Evolutionary conservation across 2,113 vertebrate genomes (phyloP), one percentile per base, ranked within the genome.

Genomic region (Glaucidium brasilianum): DNA sequence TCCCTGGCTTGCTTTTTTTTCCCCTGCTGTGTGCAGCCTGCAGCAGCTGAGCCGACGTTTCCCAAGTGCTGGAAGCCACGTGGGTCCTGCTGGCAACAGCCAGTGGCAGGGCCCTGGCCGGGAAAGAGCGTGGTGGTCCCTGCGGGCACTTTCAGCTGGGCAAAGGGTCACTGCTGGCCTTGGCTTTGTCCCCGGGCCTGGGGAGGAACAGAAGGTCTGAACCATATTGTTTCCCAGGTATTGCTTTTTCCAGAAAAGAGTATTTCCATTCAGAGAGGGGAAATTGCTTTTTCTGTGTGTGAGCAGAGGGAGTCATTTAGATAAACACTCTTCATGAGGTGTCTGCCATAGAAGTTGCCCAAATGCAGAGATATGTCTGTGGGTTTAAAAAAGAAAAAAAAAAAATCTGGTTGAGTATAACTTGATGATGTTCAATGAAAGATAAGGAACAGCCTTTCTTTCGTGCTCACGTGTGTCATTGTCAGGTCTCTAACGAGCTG

Each of bases 401-500:
- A 47, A 20, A 1, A 9, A 30, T 69, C 4, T 77, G 73, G 12
- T 73, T 71, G 85, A 80, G 56, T 72, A 8, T 30, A 78, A 41
- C 16, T 52, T 47, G 45, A 25, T n/a, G n/a, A 7, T 88, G 41
- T 83, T 80, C 9, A 34, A 3, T n/a, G 92, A 58, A 47, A 95
- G 87, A 64, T 92, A 43, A 58, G 79, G 68, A 92, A 77, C 5
- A 68, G 66, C 45, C 32, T 69, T 88, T 90, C 90, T 96, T 85
- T 98, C 91, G 95, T 96, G 86, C 93, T 67, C 88, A 73, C 25
- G 14, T 94, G 55, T 86, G 45, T 37, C 72, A 86, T 95, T 83
- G 94, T 94, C 90, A 94, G 92, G 91, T 85, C 90, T 62, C 92
- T 95, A 39, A 92, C 67, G 93, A 97, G 92, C 27, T 82, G 94